These are phyloP conservation scores for Paramormyrops kingsleyae DNA, from an alignment of 2,113 vertebrate species.

Conservation along the genomic window DNA sequence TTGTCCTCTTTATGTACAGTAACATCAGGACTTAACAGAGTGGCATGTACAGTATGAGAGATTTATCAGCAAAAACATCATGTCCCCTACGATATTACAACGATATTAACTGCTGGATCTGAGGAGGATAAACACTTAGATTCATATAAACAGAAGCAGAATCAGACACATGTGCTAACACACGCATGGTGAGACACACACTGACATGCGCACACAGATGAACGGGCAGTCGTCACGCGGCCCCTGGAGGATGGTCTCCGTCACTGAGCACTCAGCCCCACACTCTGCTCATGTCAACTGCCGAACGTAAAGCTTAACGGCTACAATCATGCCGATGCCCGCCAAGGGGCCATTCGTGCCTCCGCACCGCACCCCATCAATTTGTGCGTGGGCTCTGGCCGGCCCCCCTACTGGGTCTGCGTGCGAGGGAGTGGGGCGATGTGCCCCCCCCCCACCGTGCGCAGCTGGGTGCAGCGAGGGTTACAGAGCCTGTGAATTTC, in stretches of 20 bases:
- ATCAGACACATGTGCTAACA: neutral
- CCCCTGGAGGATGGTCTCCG: conserved; percentile 18
- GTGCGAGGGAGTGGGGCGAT: neutral
- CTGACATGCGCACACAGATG: neutral
- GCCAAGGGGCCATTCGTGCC: conserved; percentile 53
- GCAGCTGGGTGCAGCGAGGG: neutral
- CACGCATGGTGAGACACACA: neutral
- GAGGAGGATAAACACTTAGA: neutral
- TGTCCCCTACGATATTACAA: neutral
- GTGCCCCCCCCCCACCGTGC: neutral
- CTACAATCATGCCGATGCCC: conserved; percentile 52
- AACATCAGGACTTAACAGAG: neutral
- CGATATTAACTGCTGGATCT: neutral
- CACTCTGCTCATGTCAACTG: conserved; percentile 50
- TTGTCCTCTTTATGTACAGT: neutral
- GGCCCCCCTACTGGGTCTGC: neutral
- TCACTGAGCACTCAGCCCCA: conserved; percentile 41
- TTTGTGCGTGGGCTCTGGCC: conserved; percentile 33
- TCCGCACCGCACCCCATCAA: conserved; percentile 40
- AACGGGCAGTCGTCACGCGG: neutral
- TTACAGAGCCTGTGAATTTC: neutral
- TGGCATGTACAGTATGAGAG: neutral
- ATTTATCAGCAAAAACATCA: neutral
- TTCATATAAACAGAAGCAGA: neutral
- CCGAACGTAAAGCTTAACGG: conserved; percentile 55